These are phyloP conservation scores for Dendronephthya gigantea DNA, from an alignment of 64 coral and sea anemone genomes.

Conservation along the genomic window DNA sequence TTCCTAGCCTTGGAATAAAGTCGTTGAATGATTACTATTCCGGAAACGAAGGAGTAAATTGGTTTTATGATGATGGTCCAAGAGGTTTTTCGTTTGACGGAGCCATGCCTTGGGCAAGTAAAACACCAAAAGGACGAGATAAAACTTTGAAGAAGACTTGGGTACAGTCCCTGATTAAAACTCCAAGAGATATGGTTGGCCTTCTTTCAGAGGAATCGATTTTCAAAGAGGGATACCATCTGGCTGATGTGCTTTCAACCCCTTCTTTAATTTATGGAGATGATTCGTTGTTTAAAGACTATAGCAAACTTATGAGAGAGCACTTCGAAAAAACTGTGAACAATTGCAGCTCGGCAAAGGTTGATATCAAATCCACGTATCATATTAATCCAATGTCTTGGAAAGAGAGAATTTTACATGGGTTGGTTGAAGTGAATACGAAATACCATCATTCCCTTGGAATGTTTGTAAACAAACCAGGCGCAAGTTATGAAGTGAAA, in stretches of 20 bases:
- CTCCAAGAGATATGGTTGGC: too few species aligned
- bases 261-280: background rate
- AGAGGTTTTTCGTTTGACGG: background rate
- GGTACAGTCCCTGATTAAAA: too few species aligned
- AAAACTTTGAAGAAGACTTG: background rate
- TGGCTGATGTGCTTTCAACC: background rate
- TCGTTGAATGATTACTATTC: background rate
- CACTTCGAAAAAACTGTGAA: background rate
- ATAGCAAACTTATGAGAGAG: too few species aligned
- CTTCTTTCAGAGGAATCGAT: background rate
- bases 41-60: background rate
- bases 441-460: too few species aligned
- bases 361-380: background rate
- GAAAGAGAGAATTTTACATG: too few species aligned
- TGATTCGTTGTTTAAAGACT: too few species aligned
- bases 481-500: too few species aligned
- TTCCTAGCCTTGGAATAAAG: background rate
- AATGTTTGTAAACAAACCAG: too few species aligned
- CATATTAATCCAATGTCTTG: background rate
- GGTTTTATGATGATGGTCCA: background rate
- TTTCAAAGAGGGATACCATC: background rate
- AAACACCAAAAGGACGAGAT: background rate
- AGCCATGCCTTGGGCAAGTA: background rate
- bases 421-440: too few species aligned
- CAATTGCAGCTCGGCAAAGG: background rate